Evolutionary conservation across 2,113 vertebrate genomes (phyloP), one percentile per base, ranked within the genome.

Genomic region (Melanotaenia duboulayi): DNA sequence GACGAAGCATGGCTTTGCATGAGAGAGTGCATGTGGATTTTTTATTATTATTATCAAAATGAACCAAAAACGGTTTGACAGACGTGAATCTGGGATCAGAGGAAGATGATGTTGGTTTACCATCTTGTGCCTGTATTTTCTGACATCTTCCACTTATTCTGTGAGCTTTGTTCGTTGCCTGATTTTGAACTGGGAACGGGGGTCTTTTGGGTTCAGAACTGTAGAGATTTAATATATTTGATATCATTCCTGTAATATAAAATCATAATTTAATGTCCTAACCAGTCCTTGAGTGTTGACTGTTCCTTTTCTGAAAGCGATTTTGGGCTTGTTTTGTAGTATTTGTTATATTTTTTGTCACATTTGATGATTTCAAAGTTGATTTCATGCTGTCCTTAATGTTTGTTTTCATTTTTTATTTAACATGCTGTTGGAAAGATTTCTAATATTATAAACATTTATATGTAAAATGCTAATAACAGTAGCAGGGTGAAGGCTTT

Each of bases 191-290:
- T 4, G 42, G 77, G 64, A 20, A 12, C 4, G 60, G 40, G 57
- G 2, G 59, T 12, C 74, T 44, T 61, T 44, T 61, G 49, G 59
- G 28, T 59, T 72, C 24, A 54, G 78, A 46, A 49, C 50, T 51
- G 65, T 63, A 65, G 55, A 80, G 52, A 82, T 87, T 35, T 90
- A 84, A 90, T 89, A 86, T 91, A 91, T 88, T 90, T 87, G 82
- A 90, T 83, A 82, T 80, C 57, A 80, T 78, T 78, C 19, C 52
- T 85, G 58, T 83, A 81, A 80, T 85, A 72, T 87, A 84, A 82
- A 80, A 90, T 90, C 64, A 58, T 87, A 73, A 87, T 83, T 80
- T 87, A 84, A 88, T 78, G 59, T 82, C 51, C 85, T 79, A 80
- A 79, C 58, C 58, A 59, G 77, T 82, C 61, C 35, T n/a, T 55